Conservation (phyloP, 2,888 invertebrate species). For the Chymomyza fuscimana region DNA sequence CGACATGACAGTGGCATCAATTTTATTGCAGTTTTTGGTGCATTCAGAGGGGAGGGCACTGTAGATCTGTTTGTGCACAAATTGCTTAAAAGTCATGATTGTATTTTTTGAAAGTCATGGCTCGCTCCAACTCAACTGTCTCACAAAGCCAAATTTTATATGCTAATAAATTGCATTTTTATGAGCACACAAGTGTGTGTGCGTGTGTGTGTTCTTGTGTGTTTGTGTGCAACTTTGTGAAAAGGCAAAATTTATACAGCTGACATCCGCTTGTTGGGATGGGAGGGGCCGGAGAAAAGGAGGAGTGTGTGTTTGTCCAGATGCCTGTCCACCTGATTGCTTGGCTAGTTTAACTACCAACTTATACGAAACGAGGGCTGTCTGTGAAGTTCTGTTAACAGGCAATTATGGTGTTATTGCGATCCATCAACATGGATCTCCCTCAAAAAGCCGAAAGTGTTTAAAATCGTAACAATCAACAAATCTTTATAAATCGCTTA, state of each 20-base stretch:
- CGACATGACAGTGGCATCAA: neutral
- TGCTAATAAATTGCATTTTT: slow-evolving; percentile 75
- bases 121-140: neutral
- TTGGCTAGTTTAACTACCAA: slow-evolving; percentile 1
- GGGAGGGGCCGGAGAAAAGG: neutral
- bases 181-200: slow-evolving; percentile 39
- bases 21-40: neutral
- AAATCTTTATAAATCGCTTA: no score
- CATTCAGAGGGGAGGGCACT: neutral
- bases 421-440: no score
- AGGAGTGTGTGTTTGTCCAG: neutral
- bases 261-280: slow-evolving; percentile 68
- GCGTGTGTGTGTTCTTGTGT: slow-evolving; percentile 17
- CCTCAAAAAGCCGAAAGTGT: no score
- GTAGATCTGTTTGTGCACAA: neutral
- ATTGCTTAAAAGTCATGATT: neutral
- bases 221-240: slow-evolving; percentile 21
- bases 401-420: no score
- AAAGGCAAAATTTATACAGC: slow-evolving; percentile 69
- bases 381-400: no score
- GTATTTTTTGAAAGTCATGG: slow-evolving; percentile 36
- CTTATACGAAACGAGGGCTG: neutral
- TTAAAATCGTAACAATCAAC: no score
- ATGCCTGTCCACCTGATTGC: neutral
- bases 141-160: slow-evolving; percentile 50